Base-by-base conservation (phyloP, 2,888 invertebrate species). In the Lasioglossum vierecki region DNA sequence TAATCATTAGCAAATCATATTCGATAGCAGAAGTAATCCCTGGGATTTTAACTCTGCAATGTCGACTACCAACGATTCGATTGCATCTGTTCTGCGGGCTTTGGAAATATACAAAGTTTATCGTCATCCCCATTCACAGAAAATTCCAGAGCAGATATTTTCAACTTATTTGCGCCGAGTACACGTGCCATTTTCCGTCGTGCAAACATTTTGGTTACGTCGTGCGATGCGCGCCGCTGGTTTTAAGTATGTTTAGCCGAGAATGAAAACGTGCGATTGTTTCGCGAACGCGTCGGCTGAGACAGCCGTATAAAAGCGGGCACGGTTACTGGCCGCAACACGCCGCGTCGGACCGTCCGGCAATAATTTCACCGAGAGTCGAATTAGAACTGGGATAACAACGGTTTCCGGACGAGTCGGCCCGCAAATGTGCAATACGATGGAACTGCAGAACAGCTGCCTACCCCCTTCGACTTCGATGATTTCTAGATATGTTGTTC, bases 291-390 rank as follows among this genome's bases (percentile, higher is more conserved):
- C 18, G 6, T 15, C 8, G 66, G 35, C 74, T 74, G 82, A 68
- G 80, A 77, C 71, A 75, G 77, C 22, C 77, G 78, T 74, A 79
- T 78, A 81, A 84, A 87, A 87, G 82, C 88, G 74, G 76, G 83
- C 81, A 83, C 81, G 85, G 88, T 90, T 87, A 84, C 80, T 78
- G 84, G 87, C 88, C 87, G 84, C 89, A 85, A 91, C 90, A 90
- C 88, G 91, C 89, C 92, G 88, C 46, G 18, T 18, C 86, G 91
- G 91, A 86, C 86, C 91, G 91, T 87, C 86, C 90, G 91, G 91
- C 91, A 93, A 93, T 93, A 93, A 93, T 93, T 93, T 93, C 93
- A 91, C 93, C 88, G 90, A 90, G 89, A 93, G 92, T 92, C 92
- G 92, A 93, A 92, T 93, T 93, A 92, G 92, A 89, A 92, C 91